These are phyloP conservation scores for Cliona cf. orientalis DNA, from an alignment of 37 sponge, comb jelly and placozoan species.

Conservation along the genomic window DNA sequence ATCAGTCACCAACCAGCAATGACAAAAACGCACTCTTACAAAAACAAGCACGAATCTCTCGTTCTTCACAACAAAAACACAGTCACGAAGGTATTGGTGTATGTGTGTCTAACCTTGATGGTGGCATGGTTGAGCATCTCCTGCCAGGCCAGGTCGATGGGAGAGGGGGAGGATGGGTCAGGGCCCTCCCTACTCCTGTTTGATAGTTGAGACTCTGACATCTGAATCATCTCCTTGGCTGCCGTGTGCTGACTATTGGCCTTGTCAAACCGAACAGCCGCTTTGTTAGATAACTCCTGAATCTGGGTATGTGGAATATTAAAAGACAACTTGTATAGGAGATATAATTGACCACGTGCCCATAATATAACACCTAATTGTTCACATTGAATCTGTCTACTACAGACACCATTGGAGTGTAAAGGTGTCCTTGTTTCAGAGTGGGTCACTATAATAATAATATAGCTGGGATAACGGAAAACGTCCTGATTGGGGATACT, in stretches of 20 bases:
- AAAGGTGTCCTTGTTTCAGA: too few relatives aligned
- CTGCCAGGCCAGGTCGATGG: conserved; percentile 55
- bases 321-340: neutral
- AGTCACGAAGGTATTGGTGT: too few relatives aligned
- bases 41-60: neutral
- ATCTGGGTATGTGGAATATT: conserved; percentile 10
- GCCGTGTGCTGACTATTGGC: conserved; percentile 53
- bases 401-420: neutral
- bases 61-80: too few relatives aligned
- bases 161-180: conserved; percentile 1
- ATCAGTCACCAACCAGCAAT: too few relatives aligned
- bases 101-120: conserved; percentile 51
- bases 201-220: conserved; percentile 37
- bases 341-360: neutral
- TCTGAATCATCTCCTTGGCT: conserved; percentile 55
- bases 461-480: too few relatives aligned
- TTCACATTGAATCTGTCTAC: too few relatives aligned
- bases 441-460: too few relatives aligned
- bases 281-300: conserved; percentile 40
- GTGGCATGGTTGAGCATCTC: conserved; percentile 76
- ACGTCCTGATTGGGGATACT: too few relatives aligned
- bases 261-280: conserved; percentile 43
- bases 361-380: conserved; percentile 19
- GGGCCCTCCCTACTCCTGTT: neutral
- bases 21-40: too few relatives aligned